Percentiles rank a stretch among this genome's conserved stretches.
phyloP scores from a whole-genome alignment of 2,113 vertebrate species.

The Anser cygnoides region DNA sequence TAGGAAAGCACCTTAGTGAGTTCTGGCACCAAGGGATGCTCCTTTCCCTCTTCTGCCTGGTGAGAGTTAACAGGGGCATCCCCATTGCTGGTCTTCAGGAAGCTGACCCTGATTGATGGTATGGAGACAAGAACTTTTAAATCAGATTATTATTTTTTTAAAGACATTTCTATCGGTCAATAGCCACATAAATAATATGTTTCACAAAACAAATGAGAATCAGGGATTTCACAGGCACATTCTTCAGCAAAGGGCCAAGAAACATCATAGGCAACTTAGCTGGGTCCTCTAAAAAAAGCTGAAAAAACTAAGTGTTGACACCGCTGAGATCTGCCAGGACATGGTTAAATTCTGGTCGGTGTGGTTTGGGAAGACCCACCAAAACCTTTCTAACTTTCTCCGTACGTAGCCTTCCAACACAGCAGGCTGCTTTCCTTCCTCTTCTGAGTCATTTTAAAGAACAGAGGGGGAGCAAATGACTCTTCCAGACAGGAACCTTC shows the following conservation, averaged over 20 bases:
- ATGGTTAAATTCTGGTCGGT: neutral
- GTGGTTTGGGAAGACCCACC: neutral
- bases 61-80: neutral
- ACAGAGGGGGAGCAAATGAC: neutral
- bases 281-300: neutral
- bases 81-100: neutral
- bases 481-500: neutral
- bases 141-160: neutral
- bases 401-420: neutral
- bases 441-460: neutral
- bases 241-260: neutral
- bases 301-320: neutral
- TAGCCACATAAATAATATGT: neutral
- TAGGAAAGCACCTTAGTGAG: neutral
- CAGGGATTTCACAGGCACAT: neutral
- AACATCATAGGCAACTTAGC: neutral
- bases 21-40: neutral
- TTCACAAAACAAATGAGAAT: neutral
- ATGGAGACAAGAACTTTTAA: neutral
- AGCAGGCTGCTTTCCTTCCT: neutral
- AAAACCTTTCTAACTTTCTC: neutral
- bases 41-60: neutral
- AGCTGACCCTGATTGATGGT: neutral
- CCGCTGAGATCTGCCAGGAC: neutral
- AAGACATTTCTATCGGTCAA: neutral